Conservation (phyloP, 2,113 vertebrate genomes). For the human region GRCh38 chr20:42028501-42029000, state of each 20-base stretch:
- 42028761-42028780: neutral
- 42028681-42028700: neutral
- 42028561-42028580: neutral
- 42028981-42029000: neutral
- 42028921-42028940: neutral
- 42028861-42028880: neutral
- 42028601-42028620: neutral
- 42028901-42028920: neutral
- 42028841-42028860: constrained; percentile 15
- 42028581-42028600: neutral
- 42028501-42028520: neutral
- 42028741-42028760: neutral
- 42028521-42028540: neutral
- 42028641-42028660: neutral
- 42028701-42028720: neutral
- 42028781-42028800: neutral
- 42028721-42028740: too few species aligned
- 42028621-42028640: neutral
- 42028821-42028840: neutral
- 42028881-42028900: constrained; percentile 1
- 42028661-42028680: neutral
- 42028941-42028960: neutral
- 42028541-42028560: neutral
- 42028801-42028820: neutral
- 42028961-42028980: neutral